Evolutionary conservation across 2,888 invertebrate species (phyloP).

Genomic region (Drosophila tanythrix): DNA sequence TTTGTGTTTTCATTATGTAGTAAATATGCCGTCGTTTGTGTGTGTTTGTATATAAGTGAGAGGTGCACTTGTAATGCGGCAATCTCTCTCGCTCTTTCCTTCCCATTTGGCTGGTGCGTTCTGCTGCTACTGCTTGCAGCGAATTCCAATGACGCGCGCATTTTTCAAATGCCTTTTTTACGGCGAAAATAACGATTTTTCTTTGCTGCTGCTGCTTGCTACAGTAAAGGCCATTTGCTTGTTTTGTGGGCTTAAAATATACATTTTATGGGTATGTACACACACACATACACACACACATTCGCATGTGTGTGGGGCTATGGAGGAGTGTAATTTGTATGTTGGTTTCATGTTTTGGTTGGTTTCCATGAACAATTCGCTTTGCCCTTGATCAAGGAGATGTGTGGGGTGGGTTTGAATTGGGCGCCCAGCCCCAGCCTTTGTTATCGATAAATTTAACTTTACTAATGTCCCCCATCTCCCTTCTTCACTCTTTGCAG

Average conservation of each 20-base stretch:
- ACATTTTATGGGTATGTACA: constrained; percentile 67
- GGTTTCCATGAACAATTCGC: constrained; percentile 34
- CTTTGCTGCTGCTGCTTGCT: constrained; percentile 30
- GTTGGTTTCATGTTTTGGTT: constrained; percentile 44
- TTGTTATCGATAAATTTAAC: constrained; percentile 26
- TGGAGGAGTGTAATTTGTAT: constrained; percentile 40
- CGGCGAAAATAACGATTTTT: constrained; percentile 81
- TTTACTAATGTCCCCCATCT: constrained; percentile 22
- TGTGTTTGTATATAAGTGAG: constrained; percentile 41
- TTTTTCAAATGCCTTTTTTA: constrained; percentile 76
- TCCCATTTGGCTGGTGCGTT: constrained; percentile 44
- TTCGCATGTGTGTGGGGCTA: constrained; percentile 19
- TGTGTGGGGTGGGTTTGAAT: constrained; percentile 69
- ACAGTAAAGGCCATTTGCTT: constrained; percentile 46
- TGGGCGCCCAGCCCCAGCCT: constrained; percentile 37
- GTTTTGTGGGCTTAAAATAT: constrained; percentile 76
- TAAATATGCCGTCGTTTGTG: constrained; percentile 59
- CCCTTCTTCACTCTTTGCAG: constrained; percentile 59
- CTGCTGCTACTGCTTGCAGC: constrained; percentile 74
- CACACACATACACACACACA: constrained; percentile 14
- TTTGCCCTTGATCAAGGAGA: constrained; percentile 81
- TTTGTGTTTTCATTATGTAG: constrained; percentile 66
- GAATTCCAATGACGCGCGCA: constrained; percentile 77
- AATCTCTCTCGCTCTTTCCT: constrained; percentile 36
- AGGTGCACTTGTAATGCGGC: constrained; percentile 75